A percentile compares a stretch with the other conserved stretches of the same genome.
These are phyloP conservation scores for Dasysyrphus albostriatus DNA, from an alignment of 2,888 invertebrate species.

Conservation along the genomic window DNA sequence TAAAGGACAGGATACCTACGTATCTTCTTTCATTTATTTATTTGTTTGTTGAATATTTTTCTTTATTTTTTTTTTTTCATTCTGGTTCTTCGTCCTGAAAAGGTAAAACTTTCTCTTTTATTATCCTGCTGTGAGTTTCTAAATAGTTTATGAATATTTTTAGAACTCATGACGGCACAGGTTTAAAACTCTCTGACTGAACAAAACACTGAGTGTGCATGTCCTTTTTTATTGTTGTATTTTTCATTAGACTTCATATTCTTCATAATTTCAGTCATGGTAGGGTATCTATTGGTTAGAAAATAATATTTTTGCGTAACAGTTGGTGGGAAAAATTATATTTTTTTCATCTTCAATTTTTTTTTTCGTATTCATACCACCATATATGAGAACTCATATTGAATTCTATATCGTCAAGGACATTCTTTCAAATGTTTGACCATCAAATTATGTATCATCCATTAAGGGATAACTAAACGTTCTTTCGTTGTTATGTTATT, in stretches of 20 bases:
- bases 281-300: slow-evolving; percentile 41
- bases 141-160: slow-evolving; percentile 39
- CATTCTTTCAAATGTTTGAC: neutral
- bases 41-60: slow-evolving; percentile 36
- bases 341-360: neutral
- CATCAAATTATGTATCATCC: neutral
- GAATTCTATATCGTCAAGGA: slow-evolving; percentile 8
- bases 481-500: neutral
- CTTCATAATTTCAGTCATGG: slow-evolving; percentile 51
- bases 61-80: neutral
- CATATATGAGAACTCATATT: slow-evolving; percentile 1
- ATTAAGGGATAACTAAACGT: neutral
- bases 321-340: neutral
- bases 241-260: slow-evolving; percentile 47
- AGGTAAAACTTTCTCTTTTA: slow-evolving; percentile 73
- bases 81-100: slow-evolving; percentile 13
- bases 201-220: slow-evolving; percentile 27
- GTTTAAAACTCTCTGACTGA: slow-evolving; percentile 34
- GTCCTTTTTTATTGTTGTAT: slow-evolving; percentile 15
- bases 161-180: slow-evolving; percentile 40
- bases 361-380: neutral
- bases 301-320: slow-evolving; percentile 5
- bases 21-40: slow-evolving; percentile 8
- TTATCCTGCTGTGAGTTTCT: slow-evolving; percentile 66
- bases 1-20: slow-evolving; percentile 26